Base-by-base conservation (phyloP, 2,797 vertebrate species). In the Rhynchotus rufescens region DNA sequence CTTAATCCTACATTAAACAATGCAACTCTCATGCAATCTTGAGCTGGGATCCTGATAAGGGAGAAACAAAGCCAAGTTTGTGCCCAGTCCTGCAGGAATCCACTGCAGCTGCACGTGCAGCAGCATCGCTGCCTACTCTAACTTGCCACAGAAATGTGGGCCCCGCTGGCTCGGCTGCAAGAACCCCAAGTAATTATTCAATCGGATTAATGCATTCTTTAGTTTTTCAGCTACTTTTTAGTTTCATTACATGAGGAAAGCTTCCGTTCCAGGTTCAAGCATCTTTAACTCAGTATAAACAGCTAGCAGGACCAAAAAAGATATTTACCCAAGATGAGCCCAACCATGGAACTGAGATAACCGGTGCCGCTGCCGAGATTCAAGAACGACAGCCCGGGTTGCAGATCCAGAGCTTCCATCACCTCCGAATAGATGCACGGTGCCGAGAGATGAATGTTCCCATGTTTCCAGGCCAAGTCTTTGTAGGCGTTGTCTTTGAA, bases 341-440 rank as follows among this genome's bases (percentile, higher is more conserved):
- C 99, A 73, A 99, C 99, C 99, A 99, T 99, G 81, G 99, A 99
- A 97, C 99, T 99, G 82, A 99, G 98, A 95, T 99, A 99, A 47
- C 99, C 99, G 1, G 99, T 99, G 80, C 99, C 99, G 47, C 99
- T 99, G 97, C 99, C 99, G 47, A 99, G 97, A 94, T 99, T 99
- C 86, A 99, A 98, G 96, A 99, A 99, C 0, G 99, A 99, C 80
- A 99, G 98, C 25, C 99, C 98, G 0, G 99, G 99, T n/a, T 98
- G 98, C 51, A 99, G 97, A 75, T 99, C 99, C 97, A 99, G 91
- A 36, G 99, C 99, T 96, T 99, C 99, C 99, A 99, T 99, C 96
- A 99, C 99, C 94, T 99, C 99, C 0, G 99, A 99, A 97, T 99
- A 99, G 97, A 99, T 99, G 78, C 99, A 99, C 0, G 99, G 99